These are phyloP conservation scores for Elymnias hypermnestra DNA, from an alignment of 1,140 invertebrate genomes.

Conservation along the genomic window DNA sequence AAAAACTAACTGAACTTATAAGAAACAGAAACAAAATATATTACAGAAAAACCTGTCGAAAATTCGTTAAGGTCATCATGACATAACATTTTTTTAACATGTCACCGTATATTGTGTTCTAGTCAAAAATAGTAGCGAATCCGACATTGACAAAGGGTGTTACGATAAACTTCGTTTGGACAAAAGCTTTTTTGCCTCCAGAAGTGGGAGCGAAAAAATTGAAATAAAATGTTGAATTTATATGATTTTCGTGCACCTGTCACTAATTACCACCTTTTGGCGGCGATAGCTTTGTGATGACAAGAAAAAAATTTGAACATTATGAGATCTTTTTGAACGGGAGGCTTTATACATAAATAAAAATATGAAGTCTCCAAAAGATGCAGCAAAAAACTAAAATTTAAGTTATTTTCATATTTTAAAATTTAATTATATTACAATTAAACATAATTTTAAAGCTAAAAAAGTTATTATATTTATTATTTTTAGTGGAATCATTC, in stretches of 20 bases:
- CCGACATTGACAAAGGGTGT: constrained; percentile 67
- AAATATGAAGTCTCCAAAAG: too few relatives aligned
- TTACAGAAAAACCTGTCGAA: constrained; percentile 27
- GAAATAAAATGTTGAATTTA: constrained; percentile 58
- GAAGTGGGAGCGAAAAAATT: constrained; percentile 38
- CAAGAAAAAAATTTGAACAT: constrained; percentile 44
- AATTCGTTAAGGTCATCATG: constrained; percentile 62
- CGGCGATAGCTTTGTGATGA: constrained; percentile 52
- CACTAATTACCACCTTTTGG: constrained; percentile 72
- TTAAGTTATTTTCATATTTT: too few relatives aligned
- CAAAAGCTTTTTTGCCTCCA: constrained; percentile 42
- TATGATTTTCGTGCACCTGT: constrained; percentile 64
- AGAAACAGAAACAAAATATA: constrained; percentile 43
- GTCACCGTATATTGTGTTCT: constrained; percentile 58
- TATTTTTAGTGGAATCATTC: too few relatives aligned
- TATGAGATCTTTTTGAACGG: constrained; percentile 36
- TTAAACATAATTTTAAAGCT: neutral
- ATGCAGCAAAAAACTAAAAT: constrained; percentile 3
- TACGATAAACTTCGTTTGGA: constrained; percentile 49
- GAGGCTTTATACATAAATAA: constrained; percentile 36
- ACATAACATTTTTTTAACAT: constrained; percentile 42
- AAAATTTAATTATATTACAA: too few relatives aligned
- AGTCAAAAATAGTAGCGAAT: constrained; percentile 58
- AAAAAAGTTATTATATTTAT: neutral
- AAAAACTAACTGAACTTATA: constrained; percentile 29